A percentile compares a stretch with the other conserved stretches of the same genome.
Conservation (phyloP, 2,888 invertebrate species). For the Lissocephala sabroskyi region DNA sequence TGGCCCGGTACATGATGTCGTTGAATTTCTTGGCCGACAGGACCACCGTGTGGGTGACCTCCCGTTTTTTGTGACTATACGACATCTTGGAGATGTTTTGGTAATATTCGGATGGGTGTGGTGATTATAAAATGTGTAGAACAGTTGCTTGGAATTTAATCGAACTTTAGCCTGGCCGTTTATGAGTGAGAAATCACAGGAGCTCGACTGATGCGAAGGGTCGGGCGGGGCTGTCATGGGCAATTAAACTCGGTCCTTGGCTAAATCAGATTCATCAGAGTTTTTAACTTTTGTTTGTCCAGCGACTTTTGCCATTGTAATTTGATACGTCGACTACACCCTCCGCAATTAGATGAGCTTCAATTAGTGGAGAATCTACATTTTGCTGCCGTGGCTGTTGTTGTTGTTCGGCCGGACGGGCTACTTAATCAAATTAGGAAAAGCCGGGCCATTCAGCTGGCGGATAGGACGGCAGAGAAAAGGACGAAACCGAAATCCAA, state of each 20-base stretch:
- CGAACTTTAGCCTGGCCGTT: too few relatives aligned
- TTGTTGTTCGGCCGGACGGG: slow-evolving; percentile 8
- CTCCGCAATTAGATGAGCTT: slow-evolving; percentile 51
- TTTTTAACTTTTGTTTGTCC: too few relatives aligned
- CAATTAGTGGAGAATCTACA: too few relatives aligned
- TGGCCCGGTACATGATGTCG: slow-evolving; percentile 25
- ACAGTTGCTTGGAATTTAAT: too few relatives aligned
- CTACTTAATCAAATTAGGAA: slow-evolving; percentile 54
- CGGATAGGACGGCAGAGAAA: slow-evolving; percentile 10
- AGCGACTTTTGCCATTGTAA: slow-evolving; percentile 1
- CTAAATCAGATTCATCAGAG: too few relatives aligned
- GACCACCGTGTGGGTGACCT: slow-evolving; percentile 24
- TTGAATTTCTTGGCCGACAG: slow-evolving; percentile 34
- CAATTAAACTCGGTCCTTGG: too few relatives aligned
- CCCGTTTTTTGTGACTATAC: not conserved
- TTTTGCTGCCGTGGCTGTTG: slow-evolving; percentile 5
- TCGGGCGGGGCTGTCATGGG: too few relatives aligned
- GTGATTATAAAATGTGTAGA: too few relatives aligned
- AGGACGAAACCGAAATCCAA: slow-evolving; percentile 34
- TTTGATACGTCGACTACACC: not conserved
- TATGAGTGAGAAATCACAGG: too few relatives aligned
- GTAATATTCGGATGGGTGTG: too few relatives aligned
- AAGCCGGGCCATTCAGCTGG: slow-evolving; percentile 1
- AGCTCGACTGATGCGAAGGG: too few relatives aligned
- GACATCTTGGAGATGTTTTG: too few relatives aligned